Evolutionary conservation across 2,888 invertebrate genomes (phyloP).

Genomic region (Geotrupes spiniger): DNA sequence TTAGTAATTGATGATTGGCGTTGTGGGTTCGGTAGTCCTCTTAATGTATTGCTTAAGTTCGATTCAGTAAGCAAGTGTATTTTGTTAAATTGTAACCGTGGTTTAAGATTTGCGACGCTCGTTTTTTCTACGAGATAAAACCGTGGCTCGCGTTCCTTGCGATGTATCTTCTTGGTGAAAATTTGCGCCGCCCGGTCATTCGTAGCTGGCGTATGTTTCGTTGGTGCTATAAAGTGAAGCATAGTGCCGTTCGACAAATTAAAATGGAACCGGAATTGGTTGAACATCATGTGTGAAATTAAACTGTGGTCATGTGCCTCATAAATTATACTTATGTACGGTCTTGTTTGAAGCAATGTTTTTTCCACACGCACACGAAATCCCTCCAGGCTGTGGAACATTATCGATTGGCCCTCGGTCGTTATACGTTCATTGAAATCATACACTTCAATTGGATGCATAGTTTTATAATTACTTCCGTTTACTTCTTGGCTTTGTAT

Average conservation of each 20-base stretch:
- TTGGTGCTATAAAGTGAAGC: slow-evolving; percentile 13
- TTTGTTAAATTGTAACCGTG: not conserved
- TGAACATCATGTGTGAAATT: slow-evolving; percentile 6
- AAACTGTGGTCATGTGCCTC: slow-evolving; percentile 10
- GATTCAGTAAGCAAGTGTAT: slow-evolving; percentile 13
- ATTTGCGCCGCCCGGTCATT: not conserved
- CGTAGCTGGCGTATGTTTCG: not conserved
- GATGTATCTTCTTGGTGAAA: not conserved
- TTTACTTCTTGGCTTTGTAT: slow-evolving; percentile 1
- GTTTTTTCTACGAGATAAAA: slow-evolving; percentile 1
- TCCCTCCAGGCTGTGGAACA: slow-evolving; percentile 18
- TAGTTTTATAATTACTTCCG: not conserved
- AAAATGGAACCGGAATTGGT: slow-evolving; percentile 13
- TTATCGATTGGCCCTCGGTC: slow-evolving; percentile 8
- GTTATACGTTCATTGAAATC: slow-evolving; percentile 9
- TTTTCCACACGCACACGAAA: slow-evolving; percentile 18
- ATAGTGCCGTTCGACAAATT: slow-evolving; percentile 12
- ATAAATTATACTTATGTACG: slow-evolving; percentile 3
- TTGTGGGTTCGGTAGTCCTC: not conserved
- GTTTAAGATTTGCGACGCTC: not conserved
- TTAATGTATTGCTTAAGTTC: slow-evolving; percentile 8
- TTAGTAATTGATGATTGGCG: not conserved
- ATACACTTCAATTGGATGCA: not conserved
- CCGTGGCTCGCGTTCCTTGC: not conserved
- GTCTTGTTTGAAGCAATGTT: slow-evolving; percentile 1